phyloP scores from a whole-genome alignment of 2,797 vertebrate genomes.

The Tadarida brasiliensis region DNA sequence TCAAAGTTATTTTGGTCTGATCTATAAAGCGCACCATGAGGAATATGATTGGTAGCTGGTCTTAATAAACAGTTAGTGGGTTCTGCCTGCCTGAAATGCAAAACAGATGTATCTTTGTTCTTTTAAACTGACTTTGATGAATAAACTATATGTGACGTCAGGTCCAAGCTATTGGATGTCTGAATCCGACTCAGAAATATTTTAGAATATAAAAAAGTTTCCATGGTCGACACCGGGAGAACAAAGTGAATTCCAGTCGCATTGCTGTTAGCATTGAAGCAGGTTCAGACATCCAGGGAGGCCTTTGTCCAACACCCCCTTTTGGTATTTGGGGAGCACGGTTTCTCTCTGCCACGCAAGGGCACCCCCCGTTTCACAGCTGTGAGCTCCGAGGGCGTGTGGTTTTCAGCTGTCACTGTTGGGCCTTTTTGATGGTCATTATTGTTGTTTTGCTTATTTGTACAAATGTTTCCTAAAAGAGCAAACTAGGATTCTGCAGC shows the following conservation, averaged over 20 bases:
- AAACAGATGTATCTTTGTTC: slow-evolving; percentile 93
- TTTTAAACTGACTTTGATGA: slow-evolving; percentile 93
- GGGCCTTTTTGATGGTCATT: slow-evolving; percentile 57
- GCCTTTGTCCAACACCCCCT: slow-evolving; percentile 82
- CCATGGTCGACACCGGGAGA: slow-evolving; percentile 88
- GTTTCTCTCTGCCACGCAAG: slow-evolving; percentile 76
- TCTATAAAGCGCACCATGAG: slow-evolving; percentile 89
- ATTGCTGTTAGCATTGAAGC: slow-evolving; percentile 86
- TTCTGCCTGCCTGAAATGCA: slow-evolving; percentile 90
- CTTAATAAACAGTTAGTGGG: slow-evolving; percentile 91
- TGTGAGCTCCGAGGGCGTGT: slow-evolving; percentile 74
- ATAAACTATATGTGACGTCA: slow-evolving; percentile 92
- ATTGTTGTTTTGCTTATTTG: slow-evolving; percentile 73
- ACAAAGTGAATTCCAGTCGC: slow-evolving; percentile 89
- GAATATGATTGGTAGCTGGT: slow-evolving; percentile 91
- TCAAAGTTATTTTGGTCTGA: slow-evolving; percentile 89
- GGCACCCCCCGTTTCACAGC: slow-evolving; percentile 72
- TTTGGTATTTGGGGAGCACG: slow-evolving; percentile 81
- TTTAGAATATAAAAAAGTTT: slow-evolving; percentile 90
- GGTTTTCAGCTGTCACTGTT: slow-evolving; percentile 74
- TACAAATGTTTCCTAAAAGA: slow-evolving; percentile 80
- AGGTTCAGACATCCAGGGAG: slow-evolving; percentile 87
- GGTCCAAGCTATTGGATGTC: slow-evolving; percentile 90
- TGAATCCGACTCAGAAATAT: slow-evolving; percentile 88
- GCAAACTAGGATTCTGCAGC: slow-evolving; percentile 74